phyloP scores from a whole-genome alignment of 2,888 invertebrate genomes.

The Drosophila acutilabella region DNA sequence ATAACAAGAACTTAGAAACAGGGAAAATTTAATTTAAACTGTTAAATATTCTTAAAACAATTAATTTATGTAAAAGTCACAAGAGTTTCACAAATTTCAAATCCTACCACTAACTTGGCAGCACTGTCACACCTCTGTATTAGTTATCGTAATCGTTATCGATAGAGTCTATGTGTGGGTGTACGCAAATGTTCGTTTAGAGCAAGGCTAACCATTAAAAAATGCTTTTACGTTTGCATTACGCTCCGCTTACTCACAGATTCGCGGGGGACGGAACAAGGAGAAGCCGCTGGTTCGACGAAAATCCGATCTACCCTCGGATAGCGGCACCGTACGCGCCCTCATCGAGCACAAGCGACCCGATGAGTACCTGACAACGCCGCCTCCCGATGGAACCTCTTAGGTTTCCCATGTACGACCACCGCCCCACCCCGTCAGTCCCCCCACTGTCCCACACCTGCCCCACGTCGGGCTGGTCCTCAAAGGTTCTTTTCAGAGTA shows the following conservation, averaged over 20 bases:
- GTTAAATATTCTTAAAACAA: no score
- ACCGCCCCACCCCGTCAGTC: not conserved
- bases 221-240: constrained; percentile 61
- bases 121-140: constrained; percentile 31
- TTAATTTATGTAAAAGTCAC: no score
- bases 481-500: constrained; percentile 53
- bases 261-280: constrained; percentile 88
- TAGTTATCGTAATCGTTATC: constrained; percentile 32
- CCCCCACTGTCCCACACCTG: not conserved
- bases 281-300: constrained; percentile 95
- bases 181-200: constrained; percentile 4
- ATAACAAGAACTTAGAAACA: no score
- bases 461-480: constrained; percentile 52
- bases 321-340: constrained; percentile 95
- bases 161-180: constrained; percentile 34
- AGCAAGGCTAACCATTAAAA: constrained; percentile 7
- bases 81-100: no score
- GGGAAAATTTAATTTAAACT: no score
- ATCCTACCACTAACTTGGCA: no score
- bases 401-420: constrained; percentile 85
- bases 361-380: constrained; percentile 94
- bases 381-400: constrained; percentile 95
- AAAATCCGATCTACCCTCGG: constrained; percentile 98
- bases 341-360: constrained; percentile 96
- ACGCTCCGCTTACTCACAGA: constrained; percentile 72